Percentiles rank a stretch among this genome's conserved stretches.
Conservation (phyloP, 2,888 invertebrate genomes). For the Sinohyriopsis cumingii region DNA sequence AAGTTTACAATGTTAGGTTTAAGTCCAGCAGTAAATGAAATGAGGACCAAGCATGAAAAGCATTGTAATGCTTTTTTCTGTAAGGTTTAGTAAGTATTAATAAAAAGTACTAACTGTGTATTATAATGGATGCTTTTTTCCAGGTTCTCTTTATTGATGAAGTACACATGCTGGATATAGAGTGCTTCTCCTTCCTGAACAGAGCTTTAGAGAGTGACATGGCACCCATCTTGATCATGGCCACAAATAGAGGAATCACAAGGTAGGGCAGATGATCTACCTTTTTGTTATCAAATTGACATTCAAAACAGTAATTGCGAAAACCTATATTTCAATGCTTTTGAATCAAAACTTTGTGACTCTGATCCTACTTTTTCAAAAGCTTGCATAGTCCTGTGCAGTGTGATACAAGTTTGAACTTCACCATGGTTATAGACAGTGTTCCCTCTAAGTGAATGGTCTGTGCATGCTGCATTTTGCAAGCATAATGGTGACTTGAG, state of each 20-base stretch:
- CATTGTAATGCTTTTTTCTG: no score
- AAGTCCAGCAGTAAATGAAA: no score
- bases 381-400: no score
- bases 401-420: no score
- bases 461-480: no score
- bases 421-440: no score
- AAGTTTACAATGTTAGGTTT: no score
- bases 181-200: conserved; percentile 98
- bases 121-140: conserved; percentile 13
- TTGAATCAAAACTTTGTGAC: neutral
- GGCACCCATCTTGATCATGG: conserved; percentile 98
- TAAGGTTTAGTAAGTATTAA: no score
- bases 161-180: conserved; percentile 99
- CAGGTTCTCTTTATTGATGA: conserved; percentile 93
- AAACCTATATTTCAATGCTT: neutral
- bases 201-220: conserved; percentile 97
- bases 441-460: no score
- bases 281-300: neutral
- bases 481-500: no score
- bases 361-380: no score
- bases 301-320: neutral
- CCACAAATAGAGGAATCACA: conserved; percentile 96
- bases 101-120: neutral
- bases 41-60: no score
- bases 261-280: conserved; percentile 48